A percentile compares a stretch with the other conserved stretches of the same genome.
Evolutionary conservation across 2,113 vertebrate genomes (phyloP).

Genomic region (Psittacara wagleri): DNA sequence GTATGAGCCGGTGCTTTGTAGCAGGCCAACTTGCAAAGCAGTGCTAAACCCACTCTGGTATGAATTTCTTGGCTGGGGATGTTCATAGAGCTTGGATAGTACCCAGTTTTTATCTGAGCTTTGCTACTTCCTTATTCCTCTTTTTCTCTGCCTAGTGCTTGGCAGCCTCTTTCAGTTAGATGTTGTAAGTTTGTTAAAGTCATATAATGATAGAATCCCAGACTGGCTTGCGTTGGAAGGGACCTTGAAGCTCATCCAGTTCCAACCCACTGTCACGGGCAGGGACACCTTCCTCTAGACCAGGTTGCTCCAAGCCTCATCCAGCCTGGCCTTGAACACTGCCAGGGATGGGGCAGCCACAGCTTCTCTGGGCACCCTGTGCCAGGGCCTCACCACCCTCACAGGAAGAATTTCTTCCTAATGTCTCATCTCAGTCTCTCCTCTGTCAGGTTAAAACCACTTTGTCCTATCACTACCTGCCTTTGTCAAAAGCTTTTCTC

Average conservation of each 20-base stretch:
- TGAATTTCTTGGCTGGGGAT: neutral
- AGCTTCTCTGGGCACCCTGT: too few species aligned
- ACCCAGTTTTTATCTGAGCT: neutral
- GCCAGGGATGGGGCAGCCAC: neutral
- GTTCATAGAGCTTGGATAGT: neutral
- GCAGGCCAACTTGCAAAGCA: conserved; percentile 90
- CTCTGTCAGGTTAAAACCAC: neutral
- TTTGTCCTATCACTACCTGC: neutral
- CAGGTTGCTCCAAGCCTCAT: neutral
- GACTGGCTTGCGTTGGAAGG: neutral
- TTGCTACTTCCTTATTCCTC: neutral
- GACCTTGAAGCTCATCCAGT: neutral
- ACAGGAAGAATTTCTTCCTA: too few species aligned
- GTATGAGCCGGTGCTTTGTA: conserved; percentile 93
- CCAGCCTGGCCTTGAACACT: neutral
- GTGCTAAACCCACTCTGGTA: conserved; percentile 97
- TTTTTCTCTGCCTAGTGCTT: neutral
- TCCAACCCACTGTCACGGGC: neutral
- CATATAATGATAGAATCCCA: neutral
- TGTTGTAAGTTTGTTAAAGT: neutral
- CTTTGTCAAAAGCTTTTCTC: neutral
- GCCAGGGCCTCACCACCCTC: too few species aligned
- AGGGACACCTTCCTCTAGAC: neutral
- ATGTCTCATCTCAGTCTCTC: neutral
- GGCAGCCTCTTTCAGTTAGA: neutral